Evolutionary conservation across 2,797 vertebrate genomes (phyloP).

Genomic region (Margarornis squamiger): DNA sequence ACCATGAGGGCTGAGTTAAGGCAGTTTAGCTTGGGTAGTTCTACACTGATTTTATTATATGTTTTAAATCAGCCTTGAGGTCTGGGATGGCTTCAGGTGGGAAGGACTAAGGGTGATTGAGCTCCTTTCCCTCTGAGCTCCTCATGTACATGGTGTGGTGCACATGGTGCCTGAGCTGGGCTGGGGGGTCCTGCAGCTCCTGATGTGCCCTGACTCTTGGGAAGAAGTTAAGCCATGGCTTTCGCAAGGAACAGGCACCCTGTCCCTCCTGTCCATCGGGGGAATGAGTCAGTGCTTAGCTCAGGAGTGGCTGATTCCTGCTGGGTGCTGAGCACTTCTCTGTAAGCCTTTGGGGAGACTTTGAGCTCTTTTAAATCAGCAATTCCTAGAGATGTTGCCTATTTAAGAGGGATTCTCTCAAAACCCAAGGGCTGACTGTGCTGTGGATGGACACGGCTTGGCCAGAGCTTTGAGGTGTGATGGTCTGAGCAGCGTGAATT

Average conservation of each 20-base stretch:
- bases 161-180: neutral
- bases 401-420: neutral
- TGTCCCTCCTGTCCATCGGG: neutral
- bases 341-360: neutral
- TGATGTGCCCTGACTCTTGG: neutral
- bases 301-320: neutral
- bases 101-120: neutral
- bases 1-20: neutral
- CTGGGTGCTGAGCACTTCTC: neutral
- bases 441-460: neutral
- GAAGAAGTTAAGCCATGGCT: neutral
- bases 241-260: fast-evolving
- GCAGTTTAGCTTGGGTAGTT: neutral
- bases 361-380: neutral
- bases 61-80: neutral
- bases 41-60: neutral
- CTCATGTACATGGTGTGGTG: neutral
- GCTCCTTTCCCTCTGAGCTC: neutral
- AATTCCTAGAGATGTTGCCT: neutral
- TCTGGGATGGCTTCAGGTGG: neutral
- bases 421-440: neutral
- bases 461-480: neutral
- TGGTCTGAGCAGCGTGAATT: neutral
- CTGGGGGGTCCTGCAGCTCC: neutral
- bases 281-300: neutral